Base-by-base conservation (phyloP, 2,113 vertebrate species). In the human (Homo sapiens) region DNA sequence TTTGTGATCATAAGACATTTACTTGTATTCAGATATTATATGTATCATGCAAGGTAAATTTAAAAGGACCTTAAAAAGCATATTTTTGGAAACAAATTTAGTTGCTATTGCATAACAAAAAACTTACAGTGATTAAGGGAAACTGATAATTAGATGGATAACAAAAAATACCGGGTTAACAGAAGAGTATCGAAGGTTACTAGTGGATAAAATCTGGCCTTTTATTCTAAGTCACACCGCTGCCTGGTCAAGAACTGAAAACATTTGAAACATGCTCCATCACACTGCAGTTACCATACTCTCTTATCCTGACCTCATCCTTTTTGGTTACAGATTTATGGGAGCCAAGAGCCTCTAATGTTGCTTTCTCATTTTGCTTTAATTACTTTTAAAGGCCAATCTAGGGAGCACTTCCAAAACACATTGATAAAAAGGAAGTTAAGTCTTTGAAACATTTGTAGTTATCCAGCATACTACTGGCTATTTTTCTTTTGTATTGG, bases 401-500 rank as follows among this genome's bases (percentile, higher is more conserved):
- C 40, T 38, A 68, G 40, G 66, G 73, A 84, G 40, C 48, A 48
- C 48, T 78, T 91, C 38, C 52, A 68, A 72, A 90, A 45, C 55
- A 75, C 22, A 4, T 23, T 45, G 73, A 50, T 80, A 30, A 59
- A 80, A 55, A 75, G 43, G 40, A 95, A 88, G 38, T 79, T 82
- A 68, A 75, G 78, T 80, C 70, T 73, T 8, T 92, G 38, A 68
- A 90, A 57, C 76, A 52, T 78, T 61, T 68, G n/a, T 80, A 97
- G 61, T 83, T 68, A 40, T 66, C 55, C 38, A 79, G 59, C 73
- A 85, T 50, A 66, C 11, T 30, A 48, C 35, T 66, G 76, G 38
- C 72, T 78, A 1, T 91, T 82, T 93, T 90, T 81, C 83, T 93
- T 95, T 85, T 97, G 57, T 95, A 23, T 92, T 92, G 52, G 2